phyloP scores from a whole-genome alignment of 2,888 invertebrate genomes.

The Cartodere bifasciata region DNA sequence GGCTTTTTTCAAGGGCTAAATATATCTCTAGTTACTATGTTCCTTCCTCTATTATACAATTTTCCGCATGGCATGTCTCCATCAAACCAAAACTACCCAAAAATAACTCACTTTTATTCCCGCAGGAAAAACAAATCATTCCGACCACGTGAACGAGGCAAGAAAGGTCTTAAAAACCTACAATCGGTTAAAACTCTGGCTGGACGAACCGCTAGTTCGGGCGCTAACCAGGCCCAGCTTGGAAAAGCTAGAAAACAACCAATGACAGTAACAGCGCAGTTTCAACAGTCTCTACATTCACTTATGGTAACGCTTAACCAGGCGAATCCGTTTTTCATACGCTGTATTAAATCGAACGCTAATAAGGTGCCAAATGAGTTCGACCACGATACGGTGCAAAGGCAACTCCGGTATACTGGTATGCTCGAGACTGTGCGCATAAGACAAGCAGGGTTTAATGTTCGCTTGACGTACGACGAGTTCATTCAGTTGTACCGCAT shows the following conservation, averaged over 20 bases:
- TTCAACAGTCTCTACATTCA: conserved; percentile 81
- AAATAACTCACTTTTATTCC: conserved; percentile 4
- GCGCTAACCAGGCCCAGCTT: conserved; percentile 37
- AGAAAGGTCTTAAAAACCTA: conserved; percentile 79
- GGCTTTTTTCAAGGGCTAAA: too few relatives aligned
- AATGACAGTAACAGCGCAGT: conserved; percentile 88
- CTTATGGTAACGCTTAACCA: conserved; percentile 90
- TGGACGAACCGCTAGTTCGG: conserved; percentile 52
- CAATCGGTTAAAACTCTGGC: conserved; percentile 87
- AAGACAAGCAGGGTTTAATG: conserved; percentile 89
- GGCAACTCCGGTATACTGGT: conserved; percentile 86
- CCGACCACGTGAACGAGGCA: conserved; percentile 72
- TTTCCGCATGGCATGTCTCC: too few relatives aligned
- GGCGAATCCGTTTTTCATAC: conserved; percentile 71
- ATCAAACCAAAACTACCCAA: too few relatives aligned
- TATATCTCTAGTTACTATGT: too few relatives aligned
- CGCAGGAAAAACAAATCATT: conserved; percentile 68
- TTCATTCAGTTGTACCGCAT: conserved; percentile 89
- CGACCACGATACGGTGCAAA: conserved; percentile 84
- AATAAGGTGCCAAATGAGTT: conserved; percentile 84
- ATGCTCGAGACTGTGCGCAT: conserved; percentile 95
- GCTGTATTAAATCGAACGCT: conserved; percentile 93
- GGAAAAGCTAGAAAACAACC: conserved; percentile 72
- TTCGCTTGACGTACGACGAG: conserved; percentile 84
- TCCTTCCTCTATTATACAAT: too few relatives aligned